These are phyloP conservation scores for Oscheius sp. DNA, from an alignment of 2,888 invertebrate species.

Conservation along the genomic window DNA sequence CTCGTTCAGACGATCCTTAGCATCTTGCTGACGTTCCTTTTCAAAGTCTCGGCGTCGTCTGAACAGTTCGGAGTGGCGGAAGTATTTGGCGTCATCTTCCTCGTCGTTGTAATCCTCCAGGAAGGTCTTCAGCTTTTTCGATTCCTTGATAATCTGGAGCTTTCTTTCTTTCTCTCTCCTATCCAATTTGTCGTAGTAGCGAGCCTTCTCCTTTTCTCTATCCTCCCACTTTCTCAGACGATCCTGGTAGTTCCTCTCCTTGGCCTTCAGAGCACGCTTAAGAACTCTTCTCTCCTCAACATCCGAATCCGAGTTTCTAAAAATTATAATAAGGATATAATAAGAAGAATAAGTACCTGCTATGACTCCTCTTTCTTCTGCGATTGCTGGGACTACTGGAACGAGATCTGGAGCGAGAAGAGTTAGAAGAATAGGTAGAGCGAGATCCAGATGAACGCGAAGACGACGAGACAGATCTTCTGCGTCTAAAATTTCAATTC, in stretches of 20 bases:
- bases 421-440: slow-evolving; percentile 5
- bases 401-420: slow-evolving; percentile 31
- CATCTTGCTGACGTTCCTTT: slow-evolving; percentile 91
- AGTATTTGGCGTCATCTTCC: slow-evolving; percentile 94
- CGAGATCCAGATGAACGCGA: slow-evolving; percentile 12
- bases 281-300: slow-evolving; percentile 53
- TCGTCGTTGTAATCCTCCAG: slow-evolving; percentile 99
- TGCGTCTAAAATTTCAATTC: slow-evolving; percentile 7
- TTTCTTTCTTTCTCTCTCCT: slow-evolving; percentile 72
- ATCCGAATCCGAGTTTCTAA: slow-evolving; percentile 61
- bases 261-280: slow-evolving; percentile 55
- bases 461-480: slow-evolving; percentile 19
- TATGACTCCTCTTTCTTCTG: slow-evolving; percentile 5
- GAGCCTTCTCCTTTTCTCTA: slow-evolving; percentile 86
- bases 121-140: slow-evolving; percentile 93
- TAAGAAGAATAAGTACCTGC: slow-evolving; percentile 15
- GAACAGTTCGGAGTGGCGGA: slow-evolving; percentile 88
- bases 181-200: slow-evolving; percentile 82
- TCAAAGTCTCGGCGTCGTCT: slow-evolving; percentile 90
- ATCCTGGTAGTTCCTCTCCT: slow-evolving; percentile 63
- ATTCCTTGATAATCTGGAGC: slow-evolving; percentile 80
- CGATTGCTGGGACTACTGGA: slow-evolving; percentile 10
- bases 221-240: slow-evolving; percentile 83
- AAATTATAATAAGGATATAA: not conserved
- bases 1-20: slow-evolving; percentile 73